phyloP scores from a whole-genome alignment of 2,797 vertebrate species.

The Coregonus sp. region DNA sequence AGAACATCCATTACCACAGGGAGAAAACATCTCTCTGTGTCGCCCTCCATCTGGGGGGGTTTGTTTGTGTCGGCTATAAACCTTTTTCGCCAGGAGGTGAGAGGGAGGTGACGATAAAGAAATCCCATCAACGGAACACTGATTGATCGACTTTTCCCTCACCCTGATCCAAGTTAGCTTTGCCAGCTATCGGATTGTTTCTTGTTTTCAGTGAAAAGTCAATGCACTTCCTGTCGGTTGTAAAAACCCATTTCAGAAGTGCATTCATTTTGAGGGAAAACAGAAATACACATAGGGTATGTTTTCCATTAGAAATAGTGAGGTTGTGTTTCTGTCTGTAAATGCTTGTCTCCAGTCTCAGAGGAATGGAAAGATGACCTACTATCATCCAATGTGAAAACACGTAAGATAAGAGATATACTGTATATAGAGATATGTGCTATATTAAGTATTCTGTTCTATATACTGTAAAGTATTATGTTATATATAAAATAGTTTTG shows the following conservation, averaged over 20 bases:
- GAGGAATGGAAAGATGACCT: neutral
- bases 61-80: slow-evolving; percentile 65
- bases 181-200: slow-evolving; percentile 61
- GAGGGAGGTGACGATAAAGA: slow-evolving; percentile 70
- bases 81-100: slow-evolving; percentile 49
- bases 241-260: slow-evolving; percentile 49
- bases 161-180: slow-evolving; percentile 58
- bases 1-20: slow-evolving; percentile 61
- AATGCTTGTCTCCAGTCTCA: neutral
- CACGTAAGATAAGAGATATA: neutral
- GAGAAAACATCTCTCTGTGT: slow-evolving; percentile 62
- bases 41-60: slow-evolving; percentile 56
- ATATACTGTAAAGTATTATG: slow-evolving; percentile 18
- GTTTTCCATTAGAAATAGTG: neutral
- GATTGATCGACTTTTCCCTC: slow-evolving; percentile 60
- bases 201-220: slow-evolving; percentile 58
- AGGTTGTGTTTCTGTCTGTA: neutral
- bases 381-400: neutral
- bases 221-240: slow-evolving; percentile 63
- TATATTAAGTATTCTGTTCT: slow-evolving; percentile 53
- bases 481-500: slow-evolving; percentile 68
- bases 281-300: slow-evolving; percentile 36
- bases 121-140: slow-evolving; percentile 70
- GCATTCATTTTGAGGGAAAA: slow-evolving; percentile 56
- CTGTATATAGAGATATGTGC: neutral